A percentile compares a stretch with the other conserved stretches of the same genome.
phyloP scores from a whole-genome alignment of 2,888 invertebrate genomes.

The Leucozona laternaria region DNA sequence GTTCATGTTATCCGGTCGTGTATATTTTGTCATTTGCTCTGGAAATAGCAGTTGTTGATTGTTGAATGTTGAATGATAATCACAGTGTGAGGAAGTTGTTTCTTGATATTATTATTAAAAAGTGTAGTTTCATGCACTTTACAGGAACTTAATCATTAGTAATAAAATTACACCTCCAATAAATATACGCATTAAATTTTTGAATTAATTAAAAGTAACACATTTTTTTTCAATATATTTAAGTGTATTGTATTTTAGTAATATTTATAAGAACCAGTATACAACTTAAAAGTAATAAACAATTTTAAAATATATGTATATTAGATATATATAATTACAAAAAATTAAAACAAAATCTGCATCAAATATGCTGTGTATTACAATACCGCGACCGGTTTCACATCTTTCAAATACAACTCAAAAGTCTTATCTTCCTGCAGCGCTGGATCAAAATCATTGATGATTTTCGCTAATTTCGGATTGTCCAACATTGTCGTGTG shows the following conservation, averaged over 20 bases:
- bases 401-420: constrained; percentile 79
- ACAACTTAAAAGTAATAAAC: constrained; percentile 46
- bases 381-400: constrained; percentile 76
- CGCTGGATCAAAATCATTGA: constrained; percentile 84
- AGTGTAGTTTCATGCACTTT: no score
- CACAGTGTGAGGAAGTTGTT: no score
- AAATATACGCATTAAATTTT: no score
- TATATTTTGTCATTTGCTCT: no score
- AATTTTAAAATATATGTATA: background rate
- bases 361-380: background rate
- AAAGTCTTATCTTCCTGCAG: constrained; percentile 80
- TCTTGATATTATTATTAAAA: no score
- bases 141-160: no score
- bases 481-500: constrained; percentile 89
- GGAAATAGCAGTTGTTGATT: no score
- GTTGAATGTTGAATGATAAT: no score
- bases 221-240: background rate
- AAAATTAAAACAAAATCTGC: background rate
- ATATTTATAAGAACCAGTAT: constrained; percentile 10
- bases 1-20: no score
- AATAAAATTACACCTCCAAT: no score
- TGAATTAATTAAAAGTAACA: background rate
- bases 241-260: constrained; percentile 45
- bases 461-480: constrained; percentile 86
- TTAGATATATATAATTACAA: constrained; percentile 5